Conservation (phyloP, 2,113 vertebrate genomes). For the Muntiacus muntjak region DNA sequence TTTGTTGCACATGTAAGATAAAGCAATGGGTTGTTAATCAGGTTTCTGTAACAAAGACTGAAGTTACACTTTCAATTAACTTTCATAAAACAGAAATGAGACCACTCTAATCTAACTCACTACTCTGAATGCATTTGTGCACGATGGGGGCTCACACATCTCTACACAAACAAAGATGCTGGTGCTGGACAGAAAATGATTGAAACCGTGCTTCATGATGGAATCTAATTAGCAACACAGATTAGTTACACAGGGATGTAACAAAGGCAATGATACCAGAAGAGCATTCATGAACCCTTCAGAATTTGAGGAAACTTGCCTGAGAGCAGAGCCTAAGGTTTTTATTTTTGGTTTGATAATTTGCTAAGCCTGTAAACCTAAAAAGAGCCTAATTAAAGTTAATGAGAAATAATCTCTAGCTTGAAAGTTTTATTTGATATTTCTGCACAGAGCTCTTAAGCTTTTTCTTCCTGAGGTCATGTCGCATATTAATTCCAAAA, state of each 20-base stretch:
- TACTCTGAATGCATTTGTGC: background rate
- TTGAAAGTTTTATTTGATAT: conserved; percentile 30
- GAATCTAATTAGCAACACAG: conserved; percentile 46
- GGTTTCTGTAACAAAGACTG: conserved; percentile 40
- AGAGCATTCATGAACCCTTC: background rate
- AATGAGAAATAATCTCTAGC: conserved; percentile 39
- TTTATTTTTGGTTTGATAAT: conserved; percentile 15
- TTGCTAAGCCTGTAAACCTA: conserved; percentile 22
- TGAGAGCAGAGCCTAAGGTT: background rate
- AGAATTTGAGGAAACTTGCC: background rate
- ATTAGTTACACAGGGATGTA: conserved; percentile 13
- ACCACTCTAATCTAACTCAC: background rate
- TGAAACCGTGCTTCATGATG: background rate
- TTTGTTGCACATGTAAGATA: background rate
- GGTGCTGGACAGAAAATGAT: background rate
- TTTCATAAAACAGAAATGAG: conserved; percentile 8
- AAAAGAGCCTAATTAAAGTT: conserved; percentile 53
- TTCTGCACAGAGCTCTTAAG: background rate
- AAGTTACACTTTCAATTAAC: conserved; percentile 51
- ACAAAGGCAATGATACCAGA: background rate
- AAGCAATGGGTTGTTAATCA: conserved; percentile 14
- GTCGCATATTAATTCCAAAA: background rate
- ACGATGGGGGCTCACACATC: background rate
- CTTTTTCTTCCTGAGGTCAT: background rate
- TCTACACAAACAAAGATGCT: background rate